A percentile compares a stretch with the other conserved stretches of the same genome.
Evolutionary conservation across 2,797 vertebrate species (phyloP).

Genomic region (Anguilla marmorata): DNA sequence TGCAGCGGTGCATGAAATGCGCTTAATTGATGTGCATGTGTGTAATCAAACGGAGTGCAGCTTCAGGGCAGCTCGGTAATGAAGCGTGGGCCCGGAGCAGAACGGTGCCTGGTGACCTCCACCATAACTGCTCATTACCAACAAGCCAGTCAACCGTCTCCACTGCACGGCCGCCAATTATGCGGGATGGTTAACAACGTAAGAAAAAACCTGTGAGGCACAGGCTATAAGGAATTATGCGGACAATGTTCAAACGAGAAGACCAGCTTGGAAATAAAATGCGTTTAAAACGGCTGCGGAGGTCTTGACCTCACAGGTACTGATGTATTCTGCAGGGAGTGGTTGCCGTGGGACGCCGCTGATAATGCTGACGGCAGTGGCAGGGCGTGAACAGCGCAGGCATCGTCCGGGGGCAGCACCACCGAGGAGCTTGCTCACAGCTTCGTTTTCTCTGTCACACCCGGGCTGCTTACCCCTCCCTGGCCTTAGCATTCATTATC

Average conservation of each 20-base stretch:
- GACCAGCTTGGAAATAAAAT: not conserved
- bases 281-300: not conserved
- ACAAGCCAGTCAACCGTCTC: slow-evolving; percentile 32
- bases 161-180: slow-evolving; percentile 23
- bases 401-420: slow-evolving; percentile 4
- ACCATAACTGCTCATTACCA: slow-evolving; percentile 29
- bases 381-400: not conserved
- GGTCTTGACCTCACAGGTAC: not conserved
- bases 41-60: not conserved
- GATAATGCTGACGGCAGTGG: not conserved
- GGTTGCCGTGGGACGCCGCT: not conserved
- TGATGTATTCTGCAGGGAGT: not conserved
- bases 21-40: not conserved
- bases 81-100: not conserved
- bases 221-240: not conserved
- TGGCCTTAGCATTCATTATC: slow-evolving; percentile 36
- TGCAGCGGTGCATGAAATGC: not conserved
- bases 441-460: slow-evolving; percentile 9
- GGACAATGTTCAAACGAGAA: not conserved
- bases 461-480: slow-evolving; percentile 38
- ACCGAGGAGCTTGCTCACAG: slow-evolving; percentile 14
- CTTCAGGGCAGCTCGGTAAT: slow-evolving; percentile 1
- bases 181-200: not conserved
- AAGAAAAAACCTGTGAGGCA: not conserved
- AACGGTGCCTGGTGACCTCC: not conserved